A percentile compares a stretch with the other conserved stretches of the same genome.
Conservation (phyloP, 2,888 invertebrate genomes). For the Oligia latruncula region DNA sequence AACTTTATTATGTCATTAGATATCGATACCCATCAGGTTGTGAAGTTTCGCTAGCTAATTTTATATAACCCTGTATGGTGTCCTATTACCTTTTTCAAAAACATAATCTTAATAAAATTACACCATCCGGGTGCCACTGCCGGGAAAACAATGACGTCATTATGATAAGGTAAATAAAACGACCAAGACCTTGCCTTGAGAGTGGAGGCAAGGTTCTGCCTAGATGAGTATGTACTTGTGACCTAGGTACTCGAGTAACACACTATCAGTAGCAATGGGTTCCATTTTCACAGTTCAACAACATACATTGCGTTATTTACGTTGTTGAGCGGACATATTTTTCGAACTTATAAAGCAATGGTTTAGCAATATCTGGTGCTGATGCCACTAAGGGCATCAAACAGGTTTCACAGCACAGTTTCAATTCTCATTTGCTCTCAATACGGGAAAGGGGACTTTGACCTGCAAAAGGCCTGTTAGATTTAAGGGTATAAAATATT, state of each 20-base stretch:
- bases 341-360: too few species aligned
- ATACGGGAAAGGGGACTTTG: too few species aligned
- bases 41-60: not conserved
- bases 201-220: constrained; percentile 27
- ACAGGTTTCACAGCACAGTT: too few species aligned
- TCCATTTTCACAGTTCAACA: too few species aligned
- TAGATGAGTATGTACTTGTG: not conserved
- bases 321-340: too few species aligned
- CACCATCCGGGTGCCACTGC: not conserved
- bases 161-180: not conserved
- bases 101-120: not conserved
- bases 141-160: not conserved
- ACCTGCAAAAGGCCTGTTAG: too few species aligned
- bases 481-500: too few species aligned
- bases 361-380: too few species aligned
- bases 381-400: too few species aligned
- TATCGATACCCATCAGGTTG: not conserved
- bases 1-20: too few species aligned
- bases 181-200: constrained; percentile 32
- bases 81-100: not conserved
- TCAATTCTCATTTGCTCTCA: not conserved
- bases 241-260: constrained; percentile 12
- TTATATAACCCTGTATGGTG: not conserved
- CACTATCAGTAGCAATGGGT: too few species aligned
- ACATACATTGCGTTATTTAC: too few species aligned